Percentiles rank a stretch among this genome's conserved stretches.
Evolutionary conservation across 2,888 invertebrate genomes (phyloP).

Genomic region (Acronicta aceris): DNA sequence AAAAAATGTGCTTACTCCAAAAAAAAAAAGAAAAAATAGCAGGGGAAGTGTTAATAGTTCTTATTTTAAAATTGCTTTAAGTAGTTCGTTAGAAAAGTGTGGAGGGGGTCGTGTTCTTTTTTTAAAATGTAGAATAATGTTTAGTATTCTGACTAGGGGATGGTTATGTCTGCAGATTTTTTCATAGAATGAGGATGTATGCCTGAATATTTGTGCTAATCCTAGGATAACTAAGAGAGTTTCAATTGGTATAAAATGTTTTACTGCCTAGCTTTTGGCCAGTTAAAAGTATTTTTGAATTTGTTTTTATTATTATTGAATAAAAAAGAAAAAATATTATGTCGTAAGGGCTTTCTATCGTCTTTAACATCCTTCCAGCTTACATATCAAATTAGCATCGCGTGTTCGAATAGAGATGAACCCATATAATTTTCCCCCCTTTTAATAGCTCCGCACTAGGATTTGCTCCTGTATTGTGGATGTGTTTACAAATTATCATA

Average conservation of each 20-base stretch:
- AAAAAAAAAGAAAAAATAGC: constrained; percentile 65
- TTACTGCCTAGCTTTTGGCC: too few species aligned
- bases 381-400: too few species aligned
- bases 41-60: constrained; percentile 43
- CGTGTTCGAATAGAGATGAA: too few species aligned
- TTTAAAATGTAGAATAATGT: constrained; percentile 6
- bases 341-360: too few species aligned
- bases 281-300: too few species aligned
- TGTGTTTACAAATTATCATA: too few species aligned
- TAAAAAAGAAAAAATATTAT: too few species aligned
- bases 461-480: too few species aligned
- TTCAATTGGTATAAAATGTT: neutral
- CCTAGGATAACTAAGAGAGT: neutral
- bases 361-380: too few species aligned
- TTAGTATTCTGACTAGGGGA: constrained; percentile 2
- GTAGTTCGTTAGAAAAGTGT: constrained; percentile 41
- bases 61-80: constrained; percentile 48
- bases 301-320: too few species aligned
- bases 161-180: constrained; percentile 8
- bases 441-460: too few species aligned
- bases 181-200: constrained; percentile 12
- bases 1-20: constrained; percentile 54
- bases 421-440: too few species aligned
- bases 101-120: constrained; percentile 28
- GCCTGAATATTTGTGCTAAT: constrained; percentile 5